Conservation (phyloP, 2,888 invertebrate species). For the Yponomeuta malinellus region DNA sequence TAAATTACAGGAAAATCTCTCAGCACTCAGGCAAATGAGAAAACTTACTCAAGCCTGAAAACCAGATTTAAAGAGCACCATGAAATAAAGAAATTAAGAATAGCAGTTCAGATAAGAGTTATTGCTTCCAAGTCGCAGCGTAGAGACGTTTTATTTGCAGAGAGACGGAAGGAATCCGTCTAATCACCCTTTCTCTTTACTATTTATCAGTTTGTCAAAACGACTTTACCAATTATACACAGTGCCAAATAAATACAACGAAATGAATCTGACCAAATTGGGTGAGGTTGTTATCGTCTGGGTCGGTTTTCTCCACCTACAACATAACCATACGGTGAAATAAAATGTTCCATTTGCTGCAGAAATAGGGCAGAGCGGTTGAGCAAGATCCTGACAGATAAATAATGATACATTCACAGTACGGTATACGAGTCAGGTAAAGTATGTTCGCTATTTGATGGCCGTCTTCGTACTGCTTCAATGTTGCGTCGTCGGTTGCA, state of each 20-base stretch:
- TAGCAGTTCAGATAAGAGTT: constrained; percentile 3
- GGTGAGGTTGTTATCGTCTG: not conserved
- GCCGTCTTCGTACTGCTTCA: no score
- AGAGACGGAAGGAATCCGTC: not conserved
- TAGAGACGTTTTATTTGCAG: not conserved
- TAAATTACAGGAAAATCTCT: constrained; percentile 13
- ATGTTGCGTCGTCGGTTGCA: not conserved
- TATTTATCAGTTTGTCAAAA: not conserved
- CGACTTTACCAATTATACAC: not conserved
- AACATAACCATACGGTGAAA: not conserved
- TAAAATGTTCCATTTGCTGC: not conserved
- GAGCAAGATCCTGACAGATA: not conserved
- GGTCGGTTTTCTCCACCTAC: not conserved
- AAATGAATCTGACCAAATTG: not conserved
- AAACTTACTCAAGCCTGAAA: constrained; percentile 24
- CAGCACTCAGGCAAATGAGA: constrained; percentile 27
- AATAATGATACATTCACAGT: not conserved
- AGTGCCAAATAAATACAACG: not conserved
- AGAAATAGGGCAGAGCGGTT: not conserved
- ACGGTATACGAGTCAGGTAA: not conserved
- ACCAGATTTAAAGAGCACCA: constrained; percentile 24
- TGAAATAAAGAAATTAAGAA: constrained; percentile 22
- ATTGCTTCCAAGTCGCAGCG: not conserved
- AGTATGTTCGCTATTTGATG: no score
- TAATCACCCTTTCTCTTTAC: not conserved